Percentiles rank a stretch among this genome's conserved stretches.
These are phyloP conservation scores for Drosophila ochracea DNA, from an alignment of 2,888 invertebrate genomes.

Conservation along the genomic window DNA sequence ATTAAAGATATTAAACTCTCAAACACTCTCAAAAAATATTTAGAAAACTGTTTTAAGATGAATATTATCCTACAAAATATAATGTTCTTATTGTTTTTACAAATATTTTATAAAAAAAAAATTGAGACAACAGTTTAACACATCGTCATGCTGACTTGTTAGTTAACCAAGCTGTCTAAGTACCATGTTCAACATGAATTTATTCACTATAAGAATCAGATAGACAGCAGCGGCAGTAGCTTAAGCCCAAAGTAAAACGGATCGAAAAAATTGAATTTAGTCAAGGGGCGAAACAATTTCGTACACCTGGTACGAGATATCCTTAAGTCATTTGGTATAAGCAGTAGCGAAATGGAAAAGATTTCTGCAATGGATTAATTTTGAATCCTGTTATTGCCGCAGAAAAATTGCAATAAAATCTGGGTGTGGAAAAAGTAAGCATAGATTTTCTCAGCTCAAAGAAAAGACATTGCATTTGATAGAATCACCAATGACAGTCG, in stretches of 20 bases:
- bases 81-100: not conserved
- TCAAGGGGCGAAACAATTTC: not conserved
- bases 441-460: no score
- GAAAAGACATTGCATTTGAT: not conserved
- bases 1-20: not conserved
- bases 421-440: not conserved
- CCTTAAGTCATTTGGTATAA: not conserved
- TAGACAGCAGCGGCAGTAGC: not conserved
- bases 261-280: not conserved
- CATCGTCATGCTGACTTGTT: not conserved
- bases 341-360: not conserved
- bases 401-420: not conserved
- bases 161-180: not conserved
- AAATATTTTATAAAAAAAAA: not conserved
- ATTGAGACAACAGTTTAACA: not conserved
- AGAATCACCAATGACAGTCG: not conserved
- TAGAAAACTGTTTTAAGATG: not conserved
- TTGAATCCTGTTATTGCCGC: not conserved
- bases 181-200: not conserved
- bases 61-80: not conserved
- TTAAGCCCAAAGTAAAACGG: not conserved
- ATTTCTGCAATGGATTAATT: not conserved
- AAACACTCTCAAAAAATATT: not conserved
- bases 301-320: not conserved
- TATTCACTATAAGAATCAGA: not conserved